These are phyloP conservation scores for Atopsyche davidsoni DNA, from an alignment of 1,140 invertebrate species.

Conservation along the genomic window DNA sequence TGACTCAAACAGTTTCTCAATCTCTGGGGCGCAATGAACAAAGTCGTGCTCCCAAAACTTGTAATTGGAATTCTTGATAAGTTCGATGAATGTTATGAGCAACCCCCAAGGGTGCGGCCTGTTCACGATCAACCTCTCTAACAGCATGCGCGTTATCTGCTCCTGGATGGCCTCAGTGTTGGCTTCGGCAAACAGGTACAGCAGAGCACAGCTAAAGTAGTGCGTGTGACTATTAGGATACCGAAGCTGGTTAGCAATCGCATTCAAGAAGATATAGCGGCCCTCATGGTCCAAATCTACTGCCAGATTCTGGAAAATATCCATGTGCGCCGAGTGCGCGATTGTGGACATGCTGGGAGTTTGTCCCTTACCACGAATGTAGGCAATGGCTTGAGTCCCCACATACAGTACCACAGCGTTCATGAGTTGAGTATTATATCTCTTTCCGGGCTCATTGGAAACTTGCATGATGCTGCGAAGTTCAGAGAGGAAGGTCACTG, in stretches of 20 bases:
- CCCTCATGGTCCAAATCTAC: slow-evolving; percentile 97
- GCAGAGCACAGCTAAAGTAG: slow-evolving; percentile 95
- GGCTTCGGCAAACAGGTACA: slow-evolving; percentile 97
- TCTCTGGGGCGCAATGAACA: slow-evolving; percentile 97
- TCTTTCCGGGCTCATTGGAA: slow-evolving; percentile 76
- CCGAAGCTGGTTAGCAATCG: slow-evolving; percentile 95
- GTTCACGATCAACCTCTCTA: slow-evolving; percentile 96
- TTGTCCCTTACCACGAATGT: slow-evolving; percentile 79
- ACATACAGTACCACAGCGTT: slow-evolving; percentile 97
- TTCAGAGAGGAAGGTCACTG: slow-evolving; percentile 93
- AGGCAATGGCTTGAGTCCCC: slow-evolving; percentile 89
- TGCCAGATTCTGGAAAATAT: slow-evolving; percentile 98
- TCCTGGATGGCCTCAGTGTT: slow-evolving; percentile 95
- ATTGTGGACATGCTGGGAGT: slow-evolving; percentile 95
- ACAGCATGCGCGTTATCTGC: slow-evolving; percentile 84
- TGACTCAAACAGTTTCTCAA: slow-evolving; percentile 94
- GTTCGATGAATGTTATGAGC: slow-evolving; percentile 96
- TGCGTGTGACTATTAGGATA: slow-evolving; percentile 99
- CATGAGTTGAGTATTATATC: slow-evolving; percentile 94
- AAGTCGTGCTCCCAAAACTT: slow-evolving; percentile 99
- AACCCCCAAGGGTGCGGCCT: slow-evolving; percentile 99
- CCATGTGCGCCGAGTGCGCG: slow-evolving; percentile 96
- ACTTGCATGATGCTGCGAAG: slow-evolving; percentile 84
- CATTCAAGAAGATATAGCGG: slow-evolving; percentile 92
- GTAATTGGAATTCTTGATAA: slow-evolving; percentile 98